Conservation (phyloP, 1,140 invertebrate species). For the Drosophila leontia region DNA sequence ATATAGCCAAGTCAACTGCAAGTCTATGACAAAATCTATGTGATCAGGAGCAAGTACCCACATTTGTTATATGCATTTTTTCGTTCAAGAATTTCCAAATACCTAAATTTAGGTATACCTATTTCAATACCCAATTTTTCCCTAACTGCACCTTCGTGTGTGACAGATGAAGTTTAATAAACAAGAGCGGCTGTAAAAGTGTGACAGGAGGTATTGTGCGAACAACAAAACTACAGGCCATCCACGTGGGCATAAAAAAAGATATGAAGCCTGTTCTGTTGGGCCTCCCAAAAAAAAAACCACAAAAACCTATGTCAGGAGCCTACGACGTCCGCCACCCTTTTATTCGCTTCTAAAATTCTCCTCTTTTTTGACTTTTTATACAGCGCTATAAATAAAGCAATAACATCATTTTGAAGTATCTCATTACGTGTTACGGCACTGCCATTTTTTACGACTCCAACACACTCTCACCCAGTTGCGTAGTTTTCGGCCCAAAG, state of each 20-base stretch:
- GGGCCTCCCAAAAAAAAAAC: conserved; percentile 4
- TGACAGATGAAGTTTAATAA: conserved; percentile 63
- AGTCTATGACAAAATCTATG: neutral
- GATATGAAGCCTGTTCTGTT: conserved; percentile 22
- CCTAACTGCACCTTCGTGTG: conserved; percentile 13
- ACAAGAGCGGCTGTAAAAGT: conserved; percentile 54
- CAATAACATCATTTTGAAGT: conserved; percentile 83
- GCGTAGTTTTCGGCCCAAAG: conserved; percentile 55
- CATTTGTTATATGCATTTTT: neutral
- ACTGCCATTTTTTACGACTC: conserved; percentile 74
- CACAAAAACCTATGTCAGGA: conserved; percentile 37
- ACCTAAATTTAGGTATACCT: neutral
- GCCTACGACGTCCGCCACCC: neutral
- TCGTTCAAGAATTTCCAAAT: neutral
- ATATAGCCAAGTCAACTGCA: neutral
- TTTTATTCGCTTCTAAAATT: conserved; percentile 12
- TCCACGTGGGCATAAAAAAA: conserved; percentile 51
- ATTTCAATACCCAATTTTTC: neutral
- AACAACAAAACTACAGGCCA: conserved; percentile 48
- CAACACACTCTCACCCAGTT: conserved; percentile 24
- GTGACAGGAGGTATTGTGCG: conserved; percentile 20
- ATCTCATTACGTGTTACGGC: conserved; percentile 81
- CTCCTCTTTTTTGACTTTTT: conserved; percentile 48
- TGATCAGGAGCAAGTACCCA: neutral
- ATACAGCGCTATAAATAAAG: conserved; percentile 78